Evolutionary conservation across 2,113 vertebrate species (phyloP).

Genomic region (Rostratula benghalensis): DNA sequence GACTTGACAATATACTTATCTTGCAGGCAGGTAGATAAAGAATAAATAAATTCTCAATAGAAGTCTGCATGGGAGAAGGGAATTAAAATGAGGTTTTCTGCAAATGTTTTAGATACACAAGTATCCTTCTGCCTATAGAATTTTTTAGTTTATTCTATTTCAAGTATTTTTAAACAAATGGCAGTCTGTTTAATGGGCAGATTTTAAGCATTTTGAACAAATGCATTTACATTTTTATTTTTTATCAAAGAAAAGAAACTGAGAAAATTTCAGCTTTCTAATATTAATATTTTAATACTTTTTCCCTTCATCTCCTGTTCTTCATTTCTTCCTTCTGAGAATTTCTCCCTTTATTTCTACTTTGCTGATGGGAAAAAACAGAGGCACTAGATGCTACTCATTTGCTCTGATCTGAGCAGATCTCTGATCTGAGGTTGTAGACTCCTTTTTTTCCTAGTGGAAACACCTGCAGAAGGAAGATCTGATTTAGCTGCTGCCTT

Average conservation of each 20-base stretch:
- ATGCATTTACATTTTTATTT: fast-evolving
- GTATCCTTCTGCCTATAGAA: fast-evolving
- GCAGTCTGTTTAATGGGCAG: fast-evolving
- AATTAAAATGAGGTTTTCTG: neutral
- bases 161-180: neutral
- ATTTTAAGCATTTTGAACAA: neutral
- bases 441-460: neutral
- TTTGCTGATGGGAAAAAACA: neutral
- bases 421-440: no score
- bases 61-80: neutral
- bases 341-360: neutral
- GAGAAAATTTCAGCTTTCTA: neutral
- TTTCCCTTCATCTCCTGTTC: neutral
- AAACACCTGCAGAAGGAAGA: conserved; percentile 18
- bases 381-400: neutral
- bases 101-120: neutral
- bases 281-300: neutral
- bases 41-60: neutral
- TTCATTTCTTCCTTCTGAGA: neutral
- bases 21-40: neutral
- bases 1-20: neutral
- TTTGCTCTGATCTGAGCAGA: neutral
- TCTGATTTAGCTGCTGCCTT: neutral
- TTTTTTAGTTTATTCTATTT: neutral
- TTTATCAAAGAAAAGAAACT: neutral